phyloP scores from a whole-genome alignment of 2,888 invertebrate genomes.

The Chymomyza caudatula region DNA sequence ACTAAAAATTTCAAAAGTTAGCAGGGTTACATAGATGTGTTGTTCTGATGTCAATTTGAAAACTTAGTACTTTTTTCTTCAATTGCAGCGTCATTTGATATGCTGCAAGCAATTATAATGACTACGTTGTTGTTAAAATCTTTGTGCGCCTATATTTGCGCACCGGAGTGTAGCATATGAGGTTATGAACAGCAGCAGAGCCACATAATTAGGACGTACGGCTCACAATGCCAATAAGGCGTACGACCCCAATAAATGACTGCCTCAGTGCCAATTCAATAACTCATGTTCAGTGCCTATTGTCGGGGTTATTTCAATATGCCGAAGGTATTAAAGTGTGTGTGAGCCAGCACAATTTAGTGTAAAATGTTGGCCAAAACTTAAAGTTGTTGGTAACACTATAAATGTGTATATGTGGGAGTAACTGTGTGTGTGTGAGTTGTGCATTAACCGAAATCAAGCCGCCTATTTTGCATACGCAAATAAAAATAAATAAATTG shows the following conservation, averaged over 20 bases:
- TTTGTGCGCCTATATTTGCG: background rate
- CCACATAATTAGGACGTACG: conserved; percentile 31
- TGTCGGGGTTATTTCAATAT: conserved; percentile 25
- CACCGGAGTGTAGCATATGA: background rate
- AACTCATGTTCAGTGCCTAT: background rate
- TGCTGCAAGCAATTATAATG: no score
- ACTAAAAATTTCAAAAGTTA: no score
- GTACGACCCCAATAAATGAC: background rate
- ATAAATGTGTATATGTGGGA: conserved; percentile 1
- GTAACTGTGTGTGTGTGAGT: background rate
- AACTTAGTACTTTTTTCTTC: no score
- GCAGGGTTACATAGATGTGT: no score
- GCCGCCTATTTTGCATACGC: conserved; percentile 65
- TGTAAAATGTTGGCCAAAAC: conserved; percentile 17
- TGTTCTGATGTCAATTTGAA: no score
- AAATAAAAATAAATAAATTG: conserved; percentile 71
- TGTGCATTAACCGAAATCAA: conserved; percentile 43
- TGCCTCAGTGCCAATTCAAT: background rate
- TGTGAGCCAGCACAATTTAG: background rate
- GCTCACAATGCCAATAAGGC: background rate
- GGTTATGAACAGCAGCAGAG: conserved; percentile 1
- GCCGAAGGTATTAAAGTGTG: background rate
- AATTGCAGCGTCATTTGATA: no score
- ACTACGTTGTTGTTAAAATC: no score
- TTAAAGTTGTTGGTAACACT: conserved; percentile 19